Conservation (phyloP, 2,113 vertebrate species). For the Haemorhous mexicanus region DNA sequence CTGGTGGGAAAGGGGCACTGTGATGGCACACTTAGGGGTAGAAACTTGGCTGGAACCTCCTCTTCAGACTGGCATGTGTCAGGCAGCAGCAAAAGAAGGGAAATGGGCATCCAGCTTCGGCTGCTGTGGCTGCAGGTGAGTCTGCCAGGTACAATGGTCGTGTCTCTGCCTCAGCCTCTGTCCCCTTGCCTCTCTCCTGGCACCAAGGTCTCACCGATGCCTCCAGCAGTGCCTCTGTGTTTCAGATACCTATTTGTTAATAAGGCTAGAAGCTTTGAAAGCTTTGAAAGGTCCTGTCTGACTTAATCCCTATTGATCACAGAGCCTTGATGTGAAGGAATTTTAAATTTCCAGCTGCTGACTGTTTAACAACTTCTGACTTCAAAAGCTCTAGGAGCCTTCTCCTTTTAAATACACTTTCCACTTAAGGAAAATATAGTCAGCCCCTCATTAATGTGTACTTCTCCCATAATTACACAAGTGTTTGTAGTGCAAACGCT, state of each 20-base stretch:
- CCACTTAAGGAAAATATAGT: neutral
- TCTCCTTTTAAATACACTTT: slow-evolving; percentile 51
- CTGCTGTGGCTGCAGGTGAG: neutral
- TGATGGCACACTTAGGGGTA: neutral
- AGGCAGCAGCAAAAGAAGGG: neutral
- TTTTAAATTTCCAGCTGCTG: slow-evolving; percentile 46
- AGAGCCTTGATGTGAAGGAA: slow-evolving; percentile 34
- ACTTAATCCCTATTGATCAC: slow-evolving; percentile 56
- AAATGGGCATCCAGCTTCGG: neutral
- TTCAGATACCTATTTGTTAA: slow-evolving; percentile 53
- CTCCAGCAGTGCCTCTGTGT: neutral
- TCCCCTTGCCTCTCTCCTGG: neutral
- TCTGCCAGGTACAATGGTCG: fast-evolving
- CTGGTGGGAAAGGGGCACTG: fast-evolving
- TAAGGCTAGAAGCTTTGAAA: slow-evolving; percentile 39
- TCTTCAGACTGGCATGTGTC: neutral
- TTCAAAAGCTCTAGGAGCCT: slow-evolving; percentile 42
- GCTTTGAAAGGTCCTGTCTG: slow-evolving; percentile 44
- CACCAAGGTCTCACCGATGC: neutral
- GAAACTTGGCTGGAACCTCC: neutral
- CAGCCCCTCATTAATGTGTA: slow-evolving; percentile 15
- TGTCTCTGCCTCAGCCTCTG: neutral
- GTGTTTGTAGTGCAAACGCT: neutral
- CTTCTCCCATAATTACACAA: slow-evolving; percentile 21
- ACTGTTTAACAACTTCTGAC: slow-evolving; percentile 43